Conservation (phyloP, 2,113 vertebrate genomes). For the Pardalotus punctatus region DNA sequence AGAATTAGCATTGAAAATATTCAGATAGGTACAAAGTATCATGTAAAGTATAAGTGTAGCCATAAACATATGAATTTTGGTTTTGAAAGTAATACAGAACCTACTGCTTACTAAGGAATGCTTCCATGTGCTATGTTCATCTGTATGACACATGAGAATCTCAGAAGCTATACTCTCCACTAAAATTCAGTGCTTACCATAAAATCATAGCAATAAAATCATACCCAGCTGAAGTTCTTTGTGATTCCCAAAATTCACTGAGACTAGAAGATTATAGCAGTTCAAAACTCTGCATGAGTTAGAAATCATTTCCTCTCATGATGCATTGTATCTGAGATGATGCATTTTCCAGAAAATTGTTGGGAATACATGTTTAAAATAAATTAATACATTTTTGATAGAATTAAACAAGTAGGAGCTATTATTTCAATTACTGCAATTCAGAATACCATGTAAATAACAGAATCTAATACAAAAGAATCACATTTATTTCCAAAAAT, state of each 20-base stretch:
- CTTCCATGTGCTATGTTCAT: not conserved
- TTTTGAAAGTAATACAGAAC: not conserved
- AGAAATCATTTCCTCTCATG: not conserved
- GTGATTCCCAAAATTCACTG: not conserved
- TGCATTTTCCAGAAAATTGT: not conserved
- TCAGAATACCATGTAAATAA: not conserved
- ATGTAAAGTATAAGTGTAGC: not conserved
- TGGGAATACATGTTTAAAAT: not conserved
- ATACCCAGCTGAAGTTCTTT: not conserved
- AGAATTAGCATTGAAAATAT: not conserved
- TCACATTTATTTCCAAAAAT: not conserved
- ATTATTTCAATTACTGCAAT: not conserved
- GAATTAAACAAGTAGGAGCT: not conserved
- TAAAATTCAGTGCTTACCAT: not conserved
- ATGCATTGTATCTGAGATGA: not conserved
- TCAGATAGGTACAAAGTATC: not conserved
- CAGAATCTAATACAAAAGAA: not conserved
- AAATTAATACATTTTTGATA: not conserved
- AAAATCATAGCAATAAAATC: not conserved
- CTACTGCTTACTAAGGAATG: not conserved
- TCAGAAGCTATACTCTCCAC: not conserved
- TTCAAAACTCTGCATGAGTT: not conserved
- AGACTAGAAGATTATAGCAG: not conserved
- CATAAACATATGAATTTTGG: rapidly evolving
- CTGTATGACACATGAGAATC: not conserved